Conservation (phyloP, 2,797 vertebrate genomes). For the Phrynocephalus forsythii region DNA sequence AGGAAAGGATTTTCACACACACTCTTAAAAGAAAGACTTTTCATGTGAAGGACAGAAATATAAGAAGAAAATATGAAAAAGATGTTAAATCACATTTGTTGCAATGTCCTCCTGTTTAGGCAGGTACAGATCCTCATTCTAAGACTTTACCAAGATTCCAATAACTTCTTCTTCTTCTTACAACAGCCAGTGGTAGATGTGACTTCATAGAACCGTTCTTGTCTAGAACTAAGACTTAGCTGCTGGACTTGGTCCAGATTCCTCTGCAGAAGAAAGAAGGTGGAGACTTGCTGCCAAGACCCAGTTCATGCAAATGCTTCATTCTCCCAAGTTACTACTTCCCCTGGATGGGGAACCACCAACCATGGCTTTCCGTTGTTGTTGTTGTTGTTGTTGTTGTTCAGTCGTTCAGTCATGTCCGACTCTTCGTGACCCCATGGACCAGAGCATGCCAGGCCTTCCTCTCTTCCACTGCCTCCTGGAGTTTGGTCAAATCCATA, state of each 20-base stretch:
- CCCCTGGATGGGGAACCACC: too few species aligned
- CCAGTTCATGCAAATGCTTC: neutral
- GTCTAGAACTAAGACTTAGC: neutral
- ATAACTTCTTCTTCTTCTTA: neutral
- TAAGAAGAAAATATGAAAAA: neutral
- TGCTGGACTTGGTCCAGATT: neutral
- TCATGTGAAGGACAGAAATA: neutral
- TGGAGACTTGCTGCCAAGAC: too few species aligned
- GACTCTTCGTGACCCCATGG: too few species aligned
- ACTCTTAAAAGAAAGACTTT: neutral
- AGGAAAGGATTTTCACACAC: neutral
- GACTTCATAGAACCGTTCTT: neutral
- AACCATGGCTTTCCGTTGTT: too few species aligned
- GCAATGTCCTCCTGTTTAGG: neutral
- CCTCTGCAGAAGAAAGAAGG: neutral
- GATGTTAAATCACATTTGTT: neutral
- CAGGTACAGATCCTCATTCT: neutral
- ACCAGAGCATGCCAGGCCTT: too few species aligned
- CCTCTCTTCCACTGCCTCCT: too few species aligned
- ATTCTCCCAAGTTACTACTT: neutral
- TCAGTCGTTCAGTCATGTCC: too few species aligned
- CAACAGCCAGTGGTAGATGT: neutral
- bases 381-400: too few species aligned
- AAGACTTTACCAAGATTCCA: too few species aligned
- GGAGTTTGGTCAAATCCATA: too few species aligned